Percentiles rank a stretch among this genome's conserved stretches.
phyloP scores from a whole-genome alignment of 2,888 invertebrate species.

The Pimpla rufipes region DNA sequence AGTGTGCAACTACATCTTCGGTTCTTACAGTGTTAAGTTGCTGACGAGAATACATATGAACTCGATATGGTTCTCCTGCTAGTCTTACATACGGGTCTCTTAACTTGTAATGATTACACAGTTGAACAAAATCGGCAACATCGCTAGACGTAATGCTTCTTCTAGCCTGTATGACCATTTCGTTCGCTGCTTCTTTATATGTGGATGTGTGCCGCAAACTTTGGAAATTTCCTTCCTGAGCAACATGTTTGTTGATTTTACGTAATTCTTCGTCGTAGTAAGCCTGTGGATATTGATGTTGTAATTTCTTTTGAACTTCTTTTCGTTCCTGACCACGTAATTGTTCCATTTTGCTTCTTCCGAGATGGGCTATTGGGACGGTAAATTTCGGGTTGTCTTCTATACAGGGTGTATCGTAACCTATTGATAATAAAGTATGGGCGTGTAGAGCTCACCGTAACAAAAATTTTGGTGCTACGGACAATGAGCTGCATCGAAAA shows the following conservation, averaged over 20 bases:
- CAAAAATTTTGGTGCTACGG: too few relatives aligned
- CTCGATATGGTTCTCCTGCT: conserved; percentile 9
- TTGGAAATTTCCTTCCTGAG: conserved; percentile 15
- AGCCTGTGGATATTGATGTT: background rate
- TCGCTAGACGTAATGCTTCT: conserved; percentile 5
- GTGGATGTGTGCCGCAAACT: conserved; percentile 12
- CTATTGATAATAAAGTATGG: too few relatives aligned
- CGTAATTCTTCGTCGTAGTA: background rate
- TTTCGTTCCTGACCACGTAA: conserved; percentile 7
- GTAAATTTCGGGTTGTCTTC: conserved; percentile 21
- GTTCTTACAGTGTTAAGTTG: conserved; percentile 1
- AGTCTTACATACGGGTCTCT: conserved; percentile 11
- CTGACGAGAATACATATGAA: conserved; percentile 16
- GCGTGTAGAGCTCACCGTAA: too few relatives aligned
- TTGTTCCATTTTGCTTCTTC: conserved; percentile 12
- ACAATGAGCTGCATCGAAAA: too few relatives aligned
- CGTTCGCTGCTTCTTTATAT: background rate
- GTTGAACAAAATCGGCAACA: conserved; percentile 1
- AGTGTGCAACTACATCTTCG: conserved; percentile 13
- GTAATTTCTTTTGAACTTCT: background rate
- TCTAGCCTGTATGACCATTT: background rate
- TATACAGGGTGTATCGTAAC: too few relatives aligned
- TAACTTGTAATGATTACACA: background rate
- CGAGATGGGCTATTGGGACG: conserved; percentile 9
- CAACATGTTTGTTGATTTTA: conserved; percentile 15